phyloP scores from a whole-genome alignment of 2,888 invertebrate genomes.

The Diplolepis rosae region DNA sequence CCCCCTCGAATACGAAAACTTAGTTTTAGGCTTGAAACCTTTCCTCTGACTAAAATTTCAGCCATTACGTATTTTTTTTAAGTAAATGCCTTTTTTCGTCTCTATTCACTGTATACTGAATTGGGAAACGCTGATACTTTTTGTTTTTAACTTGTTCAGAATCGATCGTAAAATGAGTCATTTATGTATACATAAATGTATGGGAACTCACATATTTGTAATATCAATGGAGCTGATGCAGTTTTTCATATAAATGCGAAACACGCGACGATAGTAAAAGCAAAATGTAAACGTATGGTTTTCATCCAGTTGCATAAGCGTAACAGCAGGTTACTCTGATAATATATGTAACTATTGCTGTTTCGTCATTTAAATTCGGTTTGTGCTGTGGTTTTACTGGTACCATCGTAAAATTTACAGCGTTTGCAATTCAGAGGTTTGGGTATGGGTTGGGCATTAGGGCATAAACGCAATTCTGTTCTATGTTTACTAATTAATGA shows the following conservation, averaged over 20 bases:
- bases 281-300: conserved; percentile 35
- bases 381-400: conserved; percentile 39
- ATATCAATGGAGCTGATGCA: conserved; percentile 11
- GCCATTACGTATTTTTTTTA: too few relatives aligned
- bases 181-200: background rate
- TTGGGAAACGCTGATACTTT: too few relatives aligned
- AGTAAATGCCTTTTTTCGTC: too few relatives aligned
- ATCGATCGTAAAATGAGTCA: background rate
- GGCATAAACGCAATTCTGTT: conserved; percentile 34
- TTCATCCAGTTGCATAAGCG: conserved; percentile 35
- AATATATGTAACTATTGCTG: conserved; percentile 43
- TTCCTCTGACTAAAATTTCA: too few relatives aligned
- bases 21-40: too few relatives aligned
- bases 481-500: conserved; percentile 43
- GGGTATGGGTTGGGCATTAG: conserved; percentile 37
- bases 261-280: conserved; percentile 15
- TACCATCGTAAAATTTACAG: conserved; percentile 40
- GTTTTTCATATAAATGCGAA: conserved; percentile 24
- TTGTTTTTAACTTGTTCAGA: background rate
- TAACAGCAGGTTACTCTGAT: conserved; percentile 39
- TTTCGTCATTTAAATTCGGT: conserved; percentile 48
- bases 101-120: too few relatives aligned
- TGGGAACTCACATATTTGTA: conserved; percentile 3
- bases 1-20: too few relatives aligned
- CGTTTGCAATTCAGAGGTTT: conserved; percentile 43